Conservation (phyloP, 2,888 invertebrate genomes). For the Luperina testacea region DNA sequence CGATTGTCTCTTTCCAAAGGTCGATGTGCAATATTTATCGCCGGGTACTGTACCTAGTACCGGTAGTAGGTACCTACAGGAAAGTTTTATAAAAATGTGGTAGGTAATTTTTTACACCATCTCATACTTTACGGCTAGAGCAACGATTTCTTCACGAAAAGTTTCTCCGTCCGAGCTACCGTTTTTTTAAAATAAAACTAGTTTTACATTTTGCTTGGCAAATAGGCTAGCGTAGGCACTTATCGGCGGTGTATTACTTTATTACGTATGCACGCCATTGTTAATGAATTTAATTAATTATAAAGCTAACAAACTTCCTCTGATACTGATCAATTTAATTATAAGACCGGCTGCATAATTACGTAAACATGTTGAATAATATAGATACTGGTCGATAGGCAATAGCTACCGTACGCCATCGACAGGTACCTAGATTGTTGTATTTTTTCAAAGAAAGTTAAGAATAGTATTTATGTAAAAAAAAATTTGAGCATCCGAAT, state of each 20-base stretch:
- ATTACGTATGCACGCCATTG: constrained; percentile 20
- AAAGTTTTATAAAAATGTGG: too few relatives aligned
- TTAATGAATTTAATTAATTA: constrained; percentile 42
- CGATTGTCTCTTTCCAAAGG: too few relatives aligned
- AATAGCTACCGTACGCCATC: not conserved
- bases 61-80: too few relatives aligned
- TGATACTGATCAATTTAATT: constrained; percentile 38
- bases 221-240: not conserved
- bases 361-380: constrained; percentile 14
- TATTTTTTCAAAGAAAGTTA: not conserved
- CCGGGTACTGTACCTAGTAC: too few relatives aligned
- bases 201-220: not conserved
- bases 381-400: not conserved
- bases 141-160: too few relatives aligned
- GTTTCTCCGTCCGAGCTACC: too few relatives aligned
- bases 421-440: not conserved
- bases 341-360: constrained; percentile 6
- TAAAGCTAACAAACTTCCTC: constrained; percentile 25
- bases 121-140: too few relatives aligned
- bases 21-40: too few relatives aligned
- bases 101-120: too few relatives aligned
- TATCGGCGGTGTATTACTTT: not conserved
- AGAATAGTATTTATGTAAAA: not conserved
- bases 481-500: too few relatives aligned
- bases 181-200: too few relatives aligned